Evolutionary conservation across 2,888 invertebrate species (phyloP).

Genomic region (Odontocerum albicorne): DNA sequence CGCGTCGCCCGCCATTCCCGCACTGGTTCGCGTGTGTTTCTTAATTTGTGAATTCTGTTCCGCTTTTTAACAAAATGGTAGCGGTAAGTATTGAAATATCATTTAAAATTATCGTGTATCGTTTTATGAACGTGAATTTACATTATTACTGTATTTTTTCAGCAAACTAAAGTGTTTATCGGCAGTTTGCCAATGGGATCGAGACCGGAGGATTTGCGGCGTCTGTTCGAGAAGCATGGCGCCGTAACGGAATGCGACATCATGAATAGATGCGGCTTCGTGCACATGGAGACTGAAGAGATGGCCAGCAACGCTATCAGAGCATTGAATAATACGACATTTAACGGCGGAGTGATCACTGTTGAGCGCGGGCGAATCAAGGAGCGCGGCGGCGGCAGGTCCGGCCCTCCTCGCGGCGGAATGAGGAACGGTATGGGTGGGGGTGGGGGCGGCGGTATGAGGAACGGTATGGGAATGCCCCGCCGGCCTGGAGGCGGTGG

Average conservation of each 20-base stretch:
- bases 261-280: slow-evolving; percentile 92
- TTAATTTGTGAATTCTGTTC: neutral
- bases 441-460: slow-evolving; percentile 39
- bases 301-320: slow-evolving; percentile 82
- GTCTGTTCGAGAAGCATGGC: slow-evolving; percentile 84
- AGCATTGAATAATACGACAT: slow-evolving; percentile 76
- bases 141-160: slow-evolving; percentile 40
- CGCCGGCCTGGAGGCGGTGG: slow-evolving; percentile 43
- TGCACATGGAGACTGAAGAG: slow-evolving; percentile 83
- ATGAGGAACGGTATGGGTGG: slow-evolving; percentile 38
- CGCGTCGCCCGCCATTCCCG: slow-evolving; percentile 3
- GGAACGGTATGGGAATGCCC: slow-evolving; percentile 46
- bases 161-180: slow-evolving; percentile 89
- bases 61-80: slow-evolving; percentile 47
- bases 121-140: slow-evolving; percentile 7
- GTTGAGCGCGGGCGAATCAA: slow-evolving; percentile 83
- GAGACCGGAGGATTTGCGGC: slow-evolving; percentile 78
- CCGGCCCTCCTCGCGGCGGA: slow-evolving; percentile 43
- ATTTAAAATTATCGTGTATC: neutral
- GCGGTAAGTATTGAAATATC: slow-evolving; percentile 47
- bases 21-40: neutral
- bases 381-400: slow-evolving; percentile 57
- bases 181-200: slow-evolving; percentile 88
- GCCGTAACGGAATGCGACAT: slow-evolving; percentile 92
- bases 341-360: slow-evolving; percentile 82